Conservation (phyloP, 2,888 invertebrate genomes). For the Sthenelais limicola region DNA sequence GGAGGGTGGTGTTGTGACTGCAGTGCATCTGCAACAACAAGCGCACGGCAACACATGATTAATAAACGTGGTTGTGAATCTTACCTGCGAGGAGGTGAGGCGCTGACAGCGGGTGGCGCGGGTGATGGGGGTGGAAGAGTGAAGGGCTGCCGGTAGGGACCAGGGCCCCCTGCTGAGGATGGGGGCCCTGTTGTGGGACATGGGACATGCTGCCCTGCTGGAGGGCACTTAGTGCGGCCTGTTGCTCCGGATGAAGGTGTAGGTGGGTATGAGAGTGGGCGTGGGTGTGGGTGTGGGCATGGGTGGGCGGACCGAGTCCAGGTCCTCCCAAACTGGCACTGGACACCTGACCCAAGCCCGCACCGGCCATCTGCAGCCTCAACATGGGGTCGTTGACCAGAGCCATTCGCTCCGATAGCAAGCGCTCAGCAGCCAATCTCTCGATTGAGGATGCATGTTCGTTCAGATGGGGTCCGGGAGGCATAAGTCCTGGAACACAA, state of each 20-base stretch:
- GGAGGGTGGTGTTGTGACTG: slow-evolving; percentile 35
- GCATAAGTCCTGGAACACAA: slow-evolving; percentile 18
- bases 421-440: slow-evolving; percentile 78
- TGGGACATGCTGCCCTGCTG: neutral
- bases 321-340: slow-evolving; percentile 68
- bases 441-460: slow-evolving; percentile 59
- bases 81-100: slow-evolving; percentile 24
- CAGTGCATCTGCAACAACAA: slow-evolving; percentile 42
- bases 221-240: slow-evolving; percentile 27
- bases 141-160: neutral
- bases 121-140: slow-evolving; percentile 11
- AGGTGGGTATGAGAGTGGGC: slow-evolving; percentile 92
- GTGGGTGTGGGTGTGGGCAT: slow-evolving; percentile 88
- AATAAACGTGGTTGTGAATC: neutral
- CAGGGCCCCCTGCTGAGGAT: neutral
- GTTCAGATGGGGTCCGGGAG: slow-evolving; percentile 17
- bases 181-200: neutral
- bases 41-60: slow-evolving; percentile 25
- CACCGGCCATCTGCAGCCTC: slow-evolving; percentile 86
- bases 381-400: slow-evolving; percentile 91
- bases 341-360: slow-evolving; percentile 77
- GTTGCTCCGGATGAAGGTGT: slow-evolving; percentile 74
- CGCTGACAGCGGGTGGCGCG: slow-evolving; percentile 14
- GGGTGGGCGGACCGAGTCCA: slow-evolving; percentile 53
- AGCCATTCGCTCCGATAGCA: slow-evolving; percentile 73